A percentile compares a stretch with the other conserved stretches of the same genome.
These are phyloP conservation scores for Limnephilus rhombicus DNA, from an alignment of 2,888 invertebrate genomes.

Conservation along the genomic window DNA sequence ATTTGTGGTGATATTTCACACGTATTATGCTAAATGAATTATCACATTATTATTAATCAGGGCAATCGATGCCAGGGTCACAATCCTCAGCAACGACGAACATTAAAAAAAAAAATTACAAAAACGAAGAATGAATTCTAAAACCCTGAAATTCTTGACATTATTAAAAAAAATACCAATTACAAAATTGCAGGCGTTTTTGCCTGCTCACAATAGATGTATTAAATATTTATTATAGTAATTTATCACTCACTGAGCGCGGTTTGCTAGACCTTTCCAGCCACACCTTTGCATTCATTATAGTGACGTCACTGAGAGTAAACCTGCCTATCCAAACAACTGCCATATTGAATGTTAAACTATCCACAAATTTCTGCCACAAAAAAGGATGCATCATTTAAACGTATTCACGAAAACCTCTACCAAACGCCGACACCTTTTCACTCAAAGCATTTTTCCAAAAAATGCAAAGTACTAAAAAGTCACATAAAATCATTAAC, in stretches of 20 bases:
- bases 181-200: not conserved
- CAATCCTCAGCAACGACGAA: not conserved
- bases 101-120: not conserved
- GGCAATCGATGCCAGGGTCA: not conserved
- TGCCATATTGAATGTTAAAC: conserved; percentile 19
- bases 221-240: not conserved
- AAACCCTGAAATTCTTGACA: not conserved
- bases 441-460: not conserved
- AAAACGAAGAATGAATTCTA: not conserved
- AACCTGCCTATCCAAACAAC: not conserved
- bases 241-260: not conserved
- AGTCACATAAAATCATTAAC: not conserved
- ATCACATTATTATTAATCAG: not conserved
- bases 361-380: not conserved
- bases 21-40: not conserved
- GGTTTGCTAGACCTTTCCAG: not conserved
- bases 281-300: conserved; percentile 15
- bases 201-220: not conserved
- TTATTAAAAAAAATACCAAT: not conserved
- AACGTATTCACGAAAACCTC: not conserved
- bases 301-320: conserved; percentile 18
- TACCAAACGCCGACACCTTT: not conserved
- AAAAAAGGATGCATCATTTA: not conserved
- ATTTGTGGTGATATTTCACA: not conserved
- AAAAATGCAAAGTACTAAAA: not conserved